Conservation (phyloP, 2,797 vertebrate genomes). For the Chloroceryle amazona region DNA sequence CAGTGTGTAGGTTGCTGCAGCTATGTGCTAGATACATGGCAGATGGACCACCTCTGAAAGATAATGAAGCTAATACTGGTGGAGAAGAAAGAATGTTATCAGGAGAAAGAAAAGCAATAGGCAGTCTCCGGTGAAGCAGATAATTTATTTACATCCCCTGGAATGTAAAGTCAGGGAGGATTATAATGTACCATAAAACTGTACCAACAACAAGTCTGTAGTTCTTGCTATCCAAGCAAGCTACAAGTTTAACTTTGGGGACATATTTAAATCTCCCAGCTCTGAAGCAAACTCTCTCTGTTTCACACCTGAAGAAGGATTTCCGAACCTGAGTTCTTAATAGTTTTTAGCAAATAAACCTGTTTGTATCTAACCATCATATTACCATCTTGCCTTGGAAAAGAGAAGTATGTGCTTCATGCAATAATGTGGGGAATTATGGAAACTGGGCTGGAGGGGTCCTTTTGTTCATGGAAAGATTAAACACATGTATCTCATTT, state of each 20-base stretch:
- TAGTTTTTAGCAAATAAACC: not conserved
- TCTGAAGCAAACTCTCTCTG: not conserved
- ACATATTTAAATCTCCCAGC: not conserved
- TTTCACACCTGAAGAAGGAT: not conserved
- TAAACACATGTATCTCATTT: not conserved
- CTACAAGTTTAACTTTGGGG: not conserved
- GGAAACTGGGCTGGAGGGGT: not conserved
- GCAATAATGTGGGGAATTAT: not conserved
- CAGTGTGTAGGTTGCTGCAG: not conserved
- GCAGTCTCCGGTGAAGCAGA: not conserved
- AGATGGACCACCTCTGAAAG: not conserved
- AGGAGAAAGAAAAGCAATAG: not conserved
- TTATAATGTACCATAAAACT: not conserved
- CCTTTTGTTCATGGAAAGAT: not conserved
- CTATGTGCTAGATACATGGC: fast-evolving
- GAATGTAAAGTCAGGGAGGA: not conserved
- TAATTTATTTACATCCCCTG: not conserved
- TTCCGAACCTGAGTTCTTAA: not conserved
- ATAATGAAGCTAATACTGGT: not conserved
- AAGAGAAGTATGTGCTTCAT: not conserved
- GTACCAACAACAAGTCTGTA: not conserved
- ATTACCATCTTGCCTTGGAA: not conserved
- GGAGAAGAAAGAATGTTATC: not conserved
- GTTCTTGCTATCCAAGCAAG: not conserved
- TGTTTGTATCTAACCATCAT: not conserved